Percentiles rank a stretch among this genome's conserved stretches.
Conservation (phyloP, 2,888 invertebrate genomes). For the Emmelina monodactyla region DNA sequence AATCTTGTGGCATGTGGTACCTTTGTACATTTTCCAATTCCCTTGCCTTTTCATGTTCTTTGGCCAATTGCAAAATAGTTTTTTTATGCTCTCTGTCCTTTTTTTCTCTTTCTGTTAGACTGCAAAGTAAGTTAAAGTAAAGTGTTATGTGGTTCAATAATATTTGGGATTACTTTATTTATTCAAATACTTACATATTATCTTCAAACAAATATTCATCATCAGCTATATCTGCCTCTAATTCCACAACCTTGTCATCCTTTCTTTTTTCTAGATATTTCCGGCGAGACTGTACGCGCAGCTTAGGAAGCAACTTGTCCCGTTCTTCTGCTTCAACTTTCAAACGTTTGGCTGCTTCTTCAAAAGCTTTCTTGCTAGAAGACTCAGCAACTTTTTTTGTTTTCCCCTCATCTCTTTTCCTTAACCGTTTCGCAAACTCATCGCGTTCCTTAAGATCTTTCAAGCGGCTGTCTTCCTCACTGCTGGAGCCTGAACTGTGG, state of each 20-base stretch:
- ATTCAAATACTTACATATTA: conserved; percentile 70
- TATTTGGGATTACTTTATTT: conserved; percentile 4
- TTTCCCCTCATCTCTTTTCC: conserved; percentile 87
- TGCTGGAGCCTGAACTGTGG: conserved; percentile 70
- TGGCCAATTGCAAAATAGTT: conserved; percentile 86
- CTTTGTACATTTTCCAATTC: conserved; percentile 92
- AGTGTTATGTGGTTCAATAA: no score
- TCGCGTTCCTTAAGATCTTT: conserved; percentile 92
- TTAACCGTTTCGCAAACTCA: conserved; percentile 89
- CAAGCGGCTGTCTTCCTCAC: conserved; percentile 80
- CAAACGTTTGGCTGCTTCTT: conserved; percentile 90
- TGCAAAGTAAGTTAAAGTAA: no score
- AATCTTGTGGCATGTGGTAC: conserved; percentile 93
- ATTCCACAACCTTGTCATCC: conserved; percentile 93
- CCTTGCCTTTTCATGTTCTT: conserved; percentile 94
- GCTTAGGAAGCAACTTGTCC: conserved; percentile 84
- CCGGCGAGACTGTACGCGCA: conserved; percentile 89
- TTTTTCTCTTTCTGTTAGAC: conserved; percentile 86
- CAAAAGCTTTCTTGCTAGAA: conserved; percentile 74
- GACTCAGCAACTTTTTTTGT: conserved; percentile 80
- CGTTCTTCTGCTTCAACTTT: conserved; percentile 87
- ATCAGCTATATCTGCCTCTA: conserved; percentile 94
- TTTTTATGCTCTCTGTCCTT: conserved; percentile 90
- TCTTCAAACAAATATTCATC: conserved; percentile 96
- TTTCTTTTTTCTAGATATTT: conserved; percentile 96